Percentiles rank a stretch among this genome's conserved stretches.
Evolutionary conservation across 2,797 vertebrate genomes (phyloP).

Genomic region (Labroides dimidiatus): DNA sequence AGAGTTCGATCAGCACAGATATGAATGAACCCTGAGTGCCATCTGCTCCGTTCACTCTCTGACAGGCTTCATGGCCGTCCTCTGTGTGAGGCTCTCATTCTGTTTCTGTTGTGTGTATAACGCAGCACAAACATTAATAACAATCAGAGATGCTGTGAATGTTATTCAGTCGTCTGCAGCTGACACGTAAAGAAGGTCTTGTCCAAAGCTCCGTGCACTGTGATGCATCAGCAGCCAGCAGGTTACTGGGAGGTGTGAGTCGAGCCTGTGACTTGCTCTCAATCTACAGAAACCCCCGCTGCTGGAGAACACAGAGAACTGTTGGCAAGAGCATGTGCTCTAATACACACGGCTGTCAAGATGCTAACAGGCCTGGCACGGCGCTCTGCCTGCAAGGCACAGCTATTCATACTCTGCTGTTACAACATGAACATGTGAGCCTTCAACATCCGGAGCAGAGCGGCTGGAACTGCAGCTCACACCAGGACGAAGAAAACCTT

Average conservation of each 20-base stretch:
- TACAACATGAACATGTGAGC: constrained; percentile 42
- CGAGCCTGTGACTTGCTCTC: constrained; percentile 55
- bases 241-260: constrained; percentile 45
- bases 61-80: neutral
- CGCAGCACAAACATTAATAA: neutral
- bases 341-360: constrained; percentile 64
- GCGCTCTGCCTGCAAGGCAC: constrained; percentile 39
- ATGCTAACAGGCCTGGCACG: constrained; percentile 67
- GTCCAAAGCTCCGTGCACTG: constrained; percentile 42
- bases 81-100: neutral
- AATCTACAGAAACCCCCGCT: constrained; percentile 54
- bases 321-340: constrained; percentile 61
- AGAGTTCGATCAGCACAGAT: neutral
- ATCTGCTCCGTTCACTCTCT: neutral
- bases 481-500: constrained; percentile 3
- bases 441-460: constrained; percentile 21
- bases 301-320: constrained; percentile 53
- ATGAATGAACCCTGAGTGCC: neutral
- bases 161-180: constrained; percentile 36
- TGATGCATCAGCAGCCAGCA: constrained; percentile 62
- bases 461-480: constrained; percentile 18
- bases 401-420: constrained; percentile 55
- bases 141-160: neutral
- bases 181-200: constrained; percentile 32
- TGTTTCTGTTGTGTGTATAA: neutral